Conservation (phyloP, 2,888 invertebrate species). For the Kuschelorhynchus macadamiae region DNA sequence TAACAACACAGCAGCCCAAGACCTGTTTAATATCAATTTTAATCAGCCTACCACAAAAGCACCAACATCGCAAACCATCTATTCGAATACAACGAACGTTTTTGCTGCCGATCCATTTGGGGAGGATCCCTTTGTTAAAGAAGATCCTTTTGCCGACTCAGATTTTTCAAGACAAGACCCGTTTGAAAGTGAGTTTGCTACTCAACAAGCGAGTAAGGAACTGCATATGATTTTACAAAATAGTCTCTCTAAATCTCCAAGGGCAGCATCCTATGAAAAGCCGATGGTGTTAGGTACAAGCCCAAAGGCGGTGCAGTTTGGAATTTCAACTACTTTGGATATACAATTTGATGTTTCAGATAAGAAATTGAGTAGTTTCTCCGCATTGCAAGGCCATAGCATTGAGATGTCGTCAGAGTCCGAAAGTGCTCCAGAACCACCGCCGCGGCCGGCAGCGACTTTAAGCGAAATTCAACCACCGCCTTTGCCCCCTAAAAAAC, state of each 20-base stretch:
- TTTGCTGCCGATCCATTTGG: conserved; percentile 76
- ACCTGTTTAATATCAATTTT: conserved; percentile 51
- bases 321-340: conserved; percentile 56
- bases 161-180: conserved; percentile 75
- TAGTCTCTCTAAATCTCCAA: conserved; percentile 60
- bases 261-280: conserved; percentile 30
- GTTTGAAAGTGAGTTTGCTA: conserved; percentile 70
- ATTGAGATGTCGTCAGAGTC: conserved; percentile 66
- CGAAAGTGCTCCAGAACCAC: conserved; percentile 73
- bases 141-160: conserved; percentile 76
- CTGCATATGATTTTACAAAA: conserved; percentile 48
- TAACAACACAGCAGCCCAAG: conserved; percentile 47
- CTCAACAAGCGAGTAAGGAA: conserved; percentile 44
- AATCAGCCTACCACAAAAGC: conserved; percentile 46
- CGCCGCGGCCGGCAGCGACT: conserved; percentile 77
- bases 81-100: conserved; percentile 57
- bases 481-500: conserved; percentile 81
- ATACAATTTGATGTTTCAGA: conserved; percentile 25
- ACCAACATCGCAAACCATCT: conserved; percentile 24
- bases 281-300: conserved; percentile 12
- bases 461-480: conserved; percentile 77
- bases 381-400: conserved; percentile 61
- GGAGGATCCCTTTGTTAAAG: conserved; percentile 82
- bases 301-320: conserved; percentile 56
- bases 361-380: background rate